Evolutionary conservation across 2,888 invertebrate genomes (phyloP).

Genomic region (Folsomia candida): DNA sequence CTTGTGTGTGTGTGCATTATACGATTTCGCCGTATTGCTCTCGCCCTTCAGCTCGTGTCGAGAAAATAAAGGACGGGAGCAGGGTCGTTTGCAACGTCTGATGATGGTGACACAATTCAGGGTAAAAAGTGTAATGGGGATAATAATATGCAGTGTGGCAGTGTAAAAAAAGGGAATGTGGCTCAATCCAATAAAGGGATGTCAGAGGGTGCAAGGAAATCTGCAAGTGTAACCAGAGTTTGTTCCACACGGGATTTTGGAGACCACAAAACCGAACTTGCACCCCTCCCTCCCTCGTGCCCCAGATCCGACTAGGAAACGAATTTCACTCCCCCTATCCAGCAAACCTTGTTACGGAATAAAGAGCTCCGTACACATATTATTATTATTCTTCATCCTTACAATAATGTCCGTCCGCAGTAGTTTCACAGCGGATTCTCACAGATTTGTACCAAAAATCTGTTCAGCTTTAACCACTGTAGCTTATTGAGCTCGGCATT

Average conservation of each 20-base stretch:
- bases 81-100: neutral
- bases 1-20: neutral
- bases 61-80: conserved; percentile 7
- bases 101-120: conserved; percentile 19
- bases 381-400: neutral
- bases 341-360: neutral
- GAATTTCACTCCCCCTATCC: neutral
- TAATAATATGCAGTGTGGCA: conserved; percentile 3
- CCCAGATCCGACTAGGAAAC: neutral
- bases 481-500: neutral
- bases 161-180: conserved; percentile 18
- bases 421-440: neutral
- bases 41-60: conserved; percentile 13
- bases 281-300: conserved; percentile 10
- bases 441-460: conserved; percentile 3
- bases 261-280: conserved; percentile 14
- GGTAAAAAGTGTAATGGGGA: conserved; percentile 13
- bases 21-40: neutral
- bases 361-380: neutral
- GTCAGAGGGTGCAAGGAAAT: neutral
- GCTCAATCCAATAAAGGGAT: conserved; percentile 22
- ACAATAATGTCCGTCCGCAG: neutral
- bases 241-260: conserved; percentile 11
- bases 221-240: conserved; percentile 10
- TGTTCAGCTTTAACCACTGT: neutral